Conservation (phyloP, 2,888 invertebrate genomes). For the Trichopoda pennipes region DNA sequence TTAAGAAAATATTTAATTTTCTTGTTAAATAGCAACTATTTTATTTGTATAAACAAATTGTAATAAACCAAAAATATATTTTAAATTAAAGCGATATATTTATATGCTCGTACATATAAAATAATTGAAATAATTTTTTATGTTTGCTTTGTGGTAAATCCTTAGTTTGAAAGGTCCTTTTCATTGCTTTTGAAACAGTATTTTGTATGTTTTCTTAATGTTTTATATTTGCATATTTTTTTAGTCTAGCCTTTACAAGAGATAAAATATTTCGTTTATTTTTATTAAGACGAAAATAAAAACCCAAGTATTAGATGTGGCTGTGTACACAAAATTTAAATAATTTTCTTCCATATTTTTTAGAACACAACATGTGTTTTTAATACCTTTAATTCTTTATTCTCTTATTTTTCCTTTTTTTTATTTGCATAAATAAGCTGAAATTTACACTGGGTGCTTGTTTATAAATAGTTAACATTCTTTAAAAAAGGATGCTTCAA, state of each 20-base stretch:
- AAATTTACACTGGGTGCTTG: not conserved
- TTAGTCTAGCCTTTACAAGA: too few relatives aligned
- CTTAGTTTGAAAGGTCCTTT: constrained; percentile 19
- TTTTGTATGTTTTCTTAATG: not conserved
- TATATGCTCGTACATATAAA: not conserved
- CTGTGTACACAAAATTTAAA: constrained; percentile 20
- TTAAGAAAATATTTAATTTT: constrained; percentile 26
- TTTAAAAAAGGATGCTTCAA: not conserved
- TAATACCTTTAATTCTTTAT: not conserved
- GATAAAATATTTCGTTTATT: too few relatives aligned
- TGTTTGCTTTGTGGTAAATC: constrained; percentile 17
- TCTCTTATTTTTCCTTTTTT: not conserved
- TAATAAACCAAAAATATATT: constrained; percentile 1
- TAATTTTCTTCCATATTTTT: not conserved
- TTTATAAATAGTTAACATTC: not conserved
- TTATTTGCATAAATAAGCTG: constrained; percentile 27
- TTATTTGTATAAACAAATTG: not conserved
- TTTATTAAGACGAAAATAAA: too few relatives aligned
- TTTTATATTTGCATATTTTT: not conserved
- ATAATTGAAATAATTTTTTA: not conserved
- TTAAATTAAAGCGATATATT: not conserved
- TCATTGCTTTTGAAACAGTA: not conserved
- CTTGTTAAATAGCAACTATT: not conserved
- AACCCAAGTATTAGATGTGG: too few relatives aligned
- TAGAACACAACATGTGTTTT: constrained; percentile 11